Evolutionary conservation across 2,888 invertebrate species (phyloP), one percentile per base, ranked within the genome.

Genomic region (Erpobdella octoculata): DNA sequence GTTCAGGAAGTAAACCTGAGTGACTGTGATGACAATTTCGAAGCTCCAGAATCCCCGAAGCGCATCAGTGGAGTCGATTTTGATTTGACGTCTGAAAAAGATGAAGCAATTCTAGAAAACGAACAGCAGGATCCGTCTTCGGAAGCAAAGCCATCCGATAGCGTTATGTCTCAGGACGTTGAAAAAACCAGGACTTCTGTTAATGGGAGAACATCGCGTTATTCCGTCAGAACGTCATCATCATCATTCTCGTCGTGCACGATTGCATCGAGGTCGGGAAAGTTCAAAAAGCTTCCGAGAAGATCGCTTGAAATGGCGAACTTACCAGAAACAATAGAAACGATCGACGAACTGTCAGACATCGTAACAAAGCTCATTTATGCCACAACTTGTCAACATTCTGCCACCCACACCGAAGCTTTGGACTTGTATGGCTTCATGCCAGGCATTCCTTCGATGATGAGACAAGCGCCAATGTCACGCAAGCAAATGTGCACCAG

Each of bases 341-440:
- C 61, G n/a, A 41, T 74, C 6, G 64, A 65, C 4, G 74, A 75
- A 36, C 71, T 76, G 35, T 66, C 73, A n/a, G 61, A 58, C 25
- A 35, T 75, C 25, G 38, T 72, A 21, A 73, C 72, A 21, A 72
- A 72, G 71, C 28, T 76, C 8, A 53, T 76, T 35, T 76, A 75
- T 65, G 68, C 73, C n/a, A 37, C 53, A 41, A 76, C 76, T 12
- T 75, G 75, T 25, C 72, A 72, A 28, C 76, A 76, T 61, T 73
- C 73, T 12, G 76, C 75, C 66, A 74, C 73, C 1, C 73, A 73
- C 68, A 67, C 70, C 31, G 75, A 76, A 48, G 76, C 75, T 18
- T 48, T 76, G 59, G 76, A 76, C 53, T 69, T 76, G 33, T 76
- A 76, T 38, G 76, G 76, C 18, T 74, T 72, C 72, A 69, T 75